Evolutionary conservation across 2,888 invertebrate species (phyloP), one percentile per base, ranked within the genome.

Genomic region (Bembecia ichneumoniformis): DNA sequence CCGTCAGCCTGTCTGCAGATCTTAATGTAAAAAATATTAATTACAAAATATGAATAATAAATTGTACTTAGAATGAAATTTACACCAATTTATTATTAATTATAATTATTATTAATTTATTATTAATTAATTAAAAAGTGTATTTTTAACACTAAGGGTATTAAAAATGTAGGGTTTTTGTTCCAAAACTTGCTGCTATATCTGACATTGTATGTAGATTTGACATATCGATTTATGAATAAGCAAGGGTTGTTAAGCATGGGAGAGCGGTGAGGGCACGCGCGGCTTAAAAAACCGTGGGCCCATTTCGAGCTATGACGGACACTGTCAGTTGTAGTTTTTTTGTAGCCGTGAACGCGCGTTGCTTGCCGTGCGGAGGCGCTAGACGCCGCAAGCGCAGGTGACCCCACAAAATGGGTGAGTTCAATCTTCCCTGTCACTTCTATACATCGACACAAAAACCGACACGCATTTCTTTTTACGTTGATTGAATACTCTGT

Each of bases 201-300:
- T 9, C 7, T 28, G 28, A 28, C 2, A 14, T 3, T 40, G 40
- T 40, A 14, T 15, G 44, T 44, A 15, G 44, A 15, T 15, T 40
- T 70, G 69, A 74, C 59, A 74, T 67, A 67, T 68, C 64, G 66
- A 65, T 73, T 70, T 74, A 76, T 82, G 80, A 74, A 78, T 81
- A 79, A 74, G 82, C 72, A 80, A 84, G 87, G 86, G 84, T 82
- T 84, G 74, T 68, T 68, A 69, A 70, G 59, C 57, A 20, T 20
- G 20, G 54, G 55, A 51, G 61, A 52, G 61, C 55, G 64, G 58
- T 56, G 75, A 73, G 78, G 77, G 80, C 77, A 79, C 78, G 77
- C 70, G 76, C 69, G 68, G 68, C 68, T 78, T 64, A 80, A 77
- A 78, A 79, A 77, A 76, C 77, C 74, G 77, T 78, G 81, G 76